Evolutionary conservation across 2,797 vertebrate species (phyloP).

Genomic region (Alauda arvensis): DNA sequence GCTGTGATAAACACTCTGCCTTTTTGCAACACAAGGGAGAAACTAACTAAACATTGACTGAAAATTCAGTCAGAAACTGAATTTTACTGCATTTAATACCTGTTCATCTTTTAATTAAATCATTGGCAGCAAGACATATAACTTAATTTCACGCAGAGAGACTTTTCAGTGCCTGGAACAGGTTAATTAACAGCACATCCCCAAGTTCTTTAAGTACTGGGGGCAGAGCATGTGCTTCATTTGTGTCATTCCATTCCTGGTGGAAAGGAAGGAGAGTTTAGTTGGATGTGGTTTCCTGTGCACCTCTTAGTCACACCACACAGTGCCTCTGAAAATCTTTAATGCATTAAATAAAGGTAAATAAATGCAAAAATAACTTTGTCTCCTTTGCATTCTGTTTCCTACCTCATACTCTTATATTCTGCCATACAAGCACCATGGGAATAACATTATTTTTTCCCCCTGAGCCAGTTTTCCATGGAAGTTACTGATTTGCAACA

Average conservation of each 20-base stretch:
- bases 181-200: not conserved
- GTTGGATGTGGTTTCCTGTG: not conserved
- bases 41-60: not conserved
- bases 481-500: not conserved
- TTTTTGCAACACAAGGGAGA: conserved; percentile 1
- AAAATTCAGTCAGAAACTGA: not conserved
- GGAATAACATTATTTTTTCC: not conserved
- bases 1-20: not conserved
- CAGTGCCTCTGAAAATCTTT: not conserved
- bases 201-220: not conserved
- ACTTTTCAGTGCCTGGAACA: not conserved
- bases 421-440: not conserved
- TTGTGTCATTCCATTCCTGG: not conserved
- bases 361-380: not conserved
- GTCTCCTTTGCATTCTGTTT: not conserved
- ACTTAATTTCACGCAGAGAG: not conserved
- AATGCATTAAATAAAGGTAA: not conserved
- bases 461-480: not conserved
- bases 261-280: not conserved
- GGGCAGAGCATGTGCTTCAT: not conserved
- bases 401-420: not conserved
- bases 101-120: not conserved
- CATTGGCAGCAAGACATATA: not conserved
- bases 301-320: not conserved
- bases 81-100: not conserved